phyloP scores from a whole-genome alignment of 2,888 invertebrate genomes.

The Gastrophysa polygoni region DNA sequence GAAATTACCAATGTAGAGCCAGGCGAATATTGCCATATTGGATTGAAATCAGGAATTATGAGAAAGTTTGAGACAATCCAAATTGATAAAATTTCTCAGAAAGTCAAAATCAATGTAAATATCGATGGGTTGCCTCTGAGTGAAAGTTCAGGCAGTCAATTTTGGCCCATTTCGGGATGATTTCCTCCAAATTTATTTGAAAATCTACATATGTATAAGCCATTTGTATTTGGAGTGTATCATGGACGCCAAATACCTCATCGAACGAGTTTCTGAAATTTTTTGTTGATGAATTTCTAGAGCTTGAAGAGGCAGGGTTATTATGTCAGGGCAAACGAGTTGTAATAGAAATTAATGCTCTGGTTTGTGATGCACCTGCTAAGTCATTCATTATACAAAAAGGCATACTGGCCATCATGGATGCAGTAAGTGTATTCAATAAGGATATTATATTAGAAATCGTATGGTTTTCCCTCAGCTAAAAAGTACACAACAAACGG shows the following conservation, averaged over 20 bases:
- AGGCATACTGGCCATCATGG: conserved; percentile 39
- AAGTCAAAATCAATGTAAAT: conserved; percentile 31
- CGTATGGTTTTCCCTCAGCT: conserved; percentile 23
- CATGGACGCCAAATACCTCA: not conserved
- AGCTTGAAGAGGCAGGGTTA: conserved; percentile 13
- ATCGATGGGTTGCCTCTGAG: conserved; percentile 38
- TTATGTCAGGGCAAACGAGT: not conserved
- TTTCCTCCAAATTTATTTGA: not conserved
- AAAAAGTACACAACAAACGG: conserved; percentile 34
- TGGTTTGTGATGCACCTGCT: conserved; percentile 43
- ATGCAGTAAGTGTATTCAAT: conserved; percentile 39
- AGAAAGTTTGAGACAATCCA: conserved; percentile 22
- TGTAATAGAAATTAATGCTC: conserved; percentile 21
- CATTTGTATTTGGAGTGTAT: conserved; percentile 9
- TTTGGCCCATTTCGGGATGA: conserved; percentile 39
- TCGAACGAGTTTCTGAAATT: not conserved
- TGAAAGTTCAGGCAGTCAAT: conserved; percentile 37
- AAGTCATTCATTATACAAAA: conserved; percentile 36
- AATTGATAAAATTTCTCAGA: conserved; percentile 11
- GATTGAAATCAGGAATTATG: conserved; percentile 21
- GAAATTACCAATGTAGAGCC: conserved; percentile 4
- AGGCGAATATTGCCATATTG: conserved; percentile 32
- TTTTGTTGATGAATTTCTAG: conserved; percentile 15
- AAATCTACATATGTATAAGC: not conserved
- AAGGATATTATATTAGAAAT: conserved; percentile 30